A percentile compares a stretch with the other conserved stretches of the same genome.
Evolutionary conservation across 2,113 vertebrate genomes (phyloP).

Genomic region (Solea solea): DNA sequence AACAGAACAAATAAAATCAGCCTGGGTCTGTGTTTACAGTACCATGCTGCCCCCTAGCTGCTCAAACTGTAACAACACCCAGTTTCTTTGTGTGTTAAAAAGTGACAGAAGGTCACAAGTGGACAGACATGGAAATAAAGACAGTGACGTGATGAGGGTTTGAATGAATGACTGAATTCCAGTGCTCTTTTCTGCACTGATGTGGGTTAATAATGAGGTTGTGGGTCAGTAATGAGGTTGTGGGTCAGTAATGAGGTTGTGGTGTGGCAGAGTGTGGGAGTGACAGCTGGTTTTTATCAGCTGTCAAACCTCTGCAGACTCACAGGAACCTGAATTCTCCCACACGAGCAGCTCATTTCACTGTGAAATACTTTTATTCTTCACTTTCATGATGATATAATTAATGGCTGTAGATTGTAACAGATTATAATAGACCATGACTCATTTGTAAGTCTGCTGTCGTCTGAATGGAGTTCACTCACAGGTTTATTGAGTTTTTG

Average conservation of each 20-base stretch:
- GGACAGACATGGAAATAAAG: no score
- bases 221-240: background rate
- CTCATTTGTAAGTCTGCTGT: background rate
- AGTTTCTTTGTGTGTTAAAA: no score
- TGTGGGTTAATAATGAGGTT: no score
- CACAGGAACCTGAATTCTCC: background rate
- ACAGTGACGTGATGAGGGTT: no score
- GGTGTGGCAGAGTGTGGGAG: conserved; percentile 7
- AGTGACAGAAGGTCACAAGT: no score
- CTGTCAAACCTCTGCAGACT: conserved; percentile 22
- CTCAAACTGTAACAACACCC: background rate
- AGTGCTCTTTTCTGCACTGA: no score
- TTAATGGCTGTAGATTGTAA: background rate
- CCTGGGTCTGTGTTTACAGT: background rate
- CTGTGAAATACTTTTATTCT: background rate
- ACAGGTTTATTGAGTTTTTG: conserved; percentile 18
- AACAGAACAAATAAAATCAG: background rate
- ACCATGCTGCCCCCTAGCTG: conserved; percentile 72
- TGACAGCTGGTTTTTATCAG: conserved; percentile 33
- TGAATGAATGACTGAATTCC: no score
- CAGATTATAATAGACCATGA: background rate
- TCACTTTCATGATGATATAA: no score
- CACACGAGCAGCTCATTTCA: background rate
- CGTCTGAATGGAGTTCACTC: background rate
- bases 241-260: background rate